Percentiles rank a stretch among this genome's conserved stretches.
These are phyloP conservation scores for Solenodon paradoxus DNA, from an alignment of 2,113 vertebrate genomes.

Conservation along the genomic window DNA sequence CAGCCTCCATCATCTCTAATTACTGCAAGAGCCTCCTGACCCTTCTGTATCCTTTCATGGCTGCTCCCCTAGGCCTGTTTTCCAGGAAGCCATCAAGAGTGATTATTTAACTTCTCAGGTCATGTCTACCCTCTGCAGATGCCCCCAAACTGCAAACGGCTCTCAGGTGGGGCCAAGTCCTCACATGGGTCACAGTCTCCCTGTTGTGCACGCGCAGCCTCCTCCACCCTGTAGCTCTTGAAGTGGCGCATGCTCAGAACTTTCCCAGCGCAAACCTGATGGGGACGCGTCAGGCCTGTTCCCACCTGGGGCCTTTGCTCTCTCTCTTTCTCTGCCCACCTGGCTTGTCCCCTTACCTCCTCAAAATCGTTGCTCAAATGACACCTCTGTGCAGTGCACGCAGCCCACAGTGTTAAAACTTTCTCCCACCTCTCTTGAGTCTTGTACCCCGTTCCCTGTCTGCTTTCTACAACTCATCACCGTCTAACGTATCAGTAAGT, in stretches of 20 bases:
- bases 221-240: not conserved
- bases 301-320: not conserved
- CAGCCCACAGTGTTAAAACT: not conserved
- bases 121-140: not conserved
- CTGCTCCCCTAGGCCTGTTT: not conserved
- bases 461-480: not conserved
- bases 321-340: not conserved
- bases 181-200: rapidly evolving
- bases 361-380: not conserved
- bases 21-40: not conserved
- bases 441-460: not conserved
- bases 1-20: not conserved
- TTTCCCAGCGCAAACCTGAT: not conserved
- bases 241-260: rapidly evolving
- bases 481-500: not conserved
- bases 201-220: rapidly evolving
- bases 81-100: not conserved
- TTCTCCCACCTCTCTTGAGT: not conserved
- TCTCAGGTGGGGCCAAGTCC: not conserved
- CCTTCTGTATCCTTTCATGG: not conserved
- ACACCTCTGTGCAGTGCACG: not conserved
- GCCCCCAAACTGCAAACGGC: not conserved
- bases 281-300: not conserved
- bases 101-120: not conserved
- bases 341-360: not conserved